A percentile compares a stretch with the other conserved stretches of the same genome.
Conservation (phyloP, 2,888 invertebrate genomes). For the Nasonovia ribisnigri region DNA sequence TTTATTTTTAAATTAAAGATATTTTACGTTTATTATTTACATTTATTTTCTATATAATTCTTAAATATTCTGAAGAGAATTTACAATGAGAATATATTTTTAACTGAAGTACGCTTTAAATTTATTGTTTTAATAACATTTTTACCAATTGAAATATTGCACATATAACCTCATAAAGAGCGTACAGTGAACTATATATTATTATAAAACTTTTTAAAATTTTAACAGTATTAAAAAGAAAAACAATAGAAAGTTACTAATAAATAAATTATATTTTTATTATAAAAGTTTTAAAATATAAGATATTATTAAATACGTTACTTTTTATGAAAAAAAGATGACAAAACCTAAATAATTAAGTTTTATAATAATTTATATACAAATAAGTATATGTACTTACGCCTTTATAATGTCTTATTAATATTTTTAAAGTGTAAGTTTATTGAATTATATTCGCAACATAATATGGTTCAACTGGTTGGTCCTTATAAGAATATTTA, state of each 20-base stretch:
- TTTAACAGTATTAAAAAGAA: slow-evolving; percentile 30
- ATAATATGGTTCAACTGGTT: background rate
- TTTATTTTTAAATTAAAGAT: background rate
- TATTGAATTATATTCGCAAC: background rate
- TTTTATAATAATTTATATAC: background rate
- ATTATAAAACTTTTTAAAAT: background rate
- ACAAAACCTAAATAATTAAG: background rate
- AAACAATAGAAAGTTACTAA: slow-evolving; percentile 12
- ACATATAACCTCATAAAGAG: slow-evolving; percentile 4
- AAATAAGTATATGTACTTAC: background rate
- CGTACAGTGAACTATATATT: background rate
- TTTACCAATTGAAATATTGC: background rate
- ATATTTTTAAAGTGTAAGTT: background rate
- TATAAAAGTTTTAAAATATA: slow-evolving; percentile 37
- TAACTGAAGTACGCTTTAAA: background rate
- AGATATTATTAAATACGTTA: background rate
- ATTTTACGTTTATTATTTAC: background rate
- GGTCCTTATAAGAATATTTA: background rate
- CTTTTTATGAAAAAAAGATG: background rate
- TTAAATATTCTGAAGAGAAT: background rate
- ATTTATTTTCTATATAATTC: background rate
- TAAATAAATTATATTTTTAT: slow-evolving; percentile 38
- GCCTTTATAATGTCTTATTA: background rate
- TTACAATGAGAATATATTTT: background rate
- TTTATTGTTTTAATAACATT: slow-evolving; percentile 40